phyloP scores from a whole-genome alignment of 2,888 invertebrate genomes.

The Sinodicranocentrus sp. region DNA sequence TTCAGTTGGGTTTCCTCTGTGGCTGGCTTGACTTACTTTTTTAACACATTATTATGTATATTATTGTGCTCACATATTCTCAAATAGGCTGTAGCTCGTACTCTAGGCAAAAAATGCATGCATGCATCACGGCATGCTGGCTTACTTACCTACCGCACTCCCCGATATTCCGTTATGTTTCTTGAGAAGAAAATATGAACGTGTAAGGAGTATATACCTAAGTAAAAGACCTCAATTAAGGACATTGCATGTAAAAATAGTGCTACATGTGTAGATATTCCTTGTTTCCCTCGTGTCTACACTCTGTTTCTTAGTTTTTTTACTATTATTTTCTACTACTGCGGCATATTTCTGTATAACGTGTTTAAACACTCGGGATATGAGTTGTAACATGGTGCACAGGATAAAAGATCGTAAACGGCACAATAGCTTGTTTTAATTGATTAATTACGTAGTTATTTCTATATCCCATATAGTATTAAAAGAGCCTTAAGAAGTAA shows the following conservation, averaged over 20 bases:
- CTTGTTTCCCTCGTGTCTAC: no score
- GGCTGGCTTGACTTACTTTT: constrained; percentile 36
- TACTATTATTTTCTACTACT: not conserved
- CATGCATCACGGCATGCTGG: constrained; percentile 30
- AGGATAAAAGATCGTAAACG: not conserved
- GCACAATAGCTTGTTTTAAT: constrained; percentile 5
- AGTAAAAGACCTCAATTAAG: constrained; percentile 66
- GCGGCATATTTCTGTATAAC: not conserved
- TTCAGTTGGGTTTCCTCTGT: constrained; percentile 3
- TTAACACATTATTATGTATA: not conserved
- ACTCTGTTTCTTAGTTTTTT: not conserved
- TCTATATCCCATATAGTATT: not conserved
- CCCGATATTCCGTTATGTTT: constrained; percentile 51
- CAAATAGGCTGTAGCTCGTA: no score
- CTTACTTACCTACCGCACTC: constrained; percentile 67
- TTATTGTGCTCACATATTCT: constrained; percentile 9
- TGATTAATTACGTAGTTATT: constrained; percentile 26
- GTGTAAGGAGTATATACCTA: constrained; percentile 33
- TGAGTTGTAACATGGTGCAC: no score
- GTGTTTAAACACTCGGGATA: not conserved
- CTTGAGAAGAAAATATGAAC: not conserved
- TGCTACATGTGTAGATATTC: not conserved
- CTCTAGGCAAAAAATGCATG: constrained; percentile 12
- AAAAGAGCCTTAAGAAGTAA: not conserved
- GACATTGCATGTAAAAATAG: constrained; percentile 50